Evolutionary conservation across 2,113 vertebrate species (phyloP), one percentile per base, ranked within the genome.

Genomic region (Dissostichus mawsoni): DNA sequence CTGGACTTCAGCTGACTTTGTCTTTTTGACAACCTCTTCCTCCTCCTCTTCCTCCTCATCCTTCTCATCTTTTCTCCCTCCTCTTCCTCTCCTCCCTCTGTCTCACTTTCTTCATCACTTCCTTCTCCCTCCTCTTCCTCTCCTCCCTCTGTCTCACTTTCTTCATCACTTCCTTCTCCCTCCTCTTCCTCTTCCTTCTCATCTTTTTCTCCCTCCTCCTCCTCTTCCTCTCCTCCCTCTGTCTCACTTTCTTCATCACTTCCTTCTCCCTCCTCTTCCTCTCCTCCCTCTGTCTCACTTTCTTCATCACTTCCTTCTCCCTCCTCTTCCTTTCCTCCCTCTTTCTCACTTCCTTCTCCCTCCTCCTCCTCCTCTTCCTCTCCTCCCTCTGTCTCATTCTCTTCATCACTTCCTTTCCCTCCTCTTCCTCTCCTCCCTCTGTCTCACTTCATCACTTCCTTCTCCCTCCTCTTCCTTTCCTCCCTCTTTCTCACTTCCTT

Each of bases 1-100:
- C 59, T 58, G 59, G 2, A 12, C 53, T 11, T 33, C 33, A 13
- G 59, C 14, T 4, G 78, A 69, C 20, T 72, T 81, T 58, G 72
- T 82, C 72, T 70, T 87, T 69, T 63, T 85, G 20, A 59, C 78
- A 70, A 2, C 80, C 55, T 57, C 74, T 53, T 70, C 66, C 0
- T 84, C 76, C 0, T 84, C 74, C 2, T 67, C 80, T 1, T 86
- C 80, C 0, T 48, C 80, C 0, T 12, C 59, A 0, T 81, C 83
- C 1, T n/a, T 59, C 0, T 58, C 76, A 0, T 12, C 61, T 2
- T 45, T 9, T 83, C 89, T 0, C 76, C 23, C 0, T 77, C 87
- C 0, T 13, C 66, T 1, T 36, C 78, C 14, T 82, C 87, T 8
- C 18, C 56, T 0, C 8, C 80, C 41, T 77, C 65, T 3, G 71